phyloP scores from a whole-genome alignment of 2,888 invertebrate genomes.

The Schizotus pectinicornis region DNA sequence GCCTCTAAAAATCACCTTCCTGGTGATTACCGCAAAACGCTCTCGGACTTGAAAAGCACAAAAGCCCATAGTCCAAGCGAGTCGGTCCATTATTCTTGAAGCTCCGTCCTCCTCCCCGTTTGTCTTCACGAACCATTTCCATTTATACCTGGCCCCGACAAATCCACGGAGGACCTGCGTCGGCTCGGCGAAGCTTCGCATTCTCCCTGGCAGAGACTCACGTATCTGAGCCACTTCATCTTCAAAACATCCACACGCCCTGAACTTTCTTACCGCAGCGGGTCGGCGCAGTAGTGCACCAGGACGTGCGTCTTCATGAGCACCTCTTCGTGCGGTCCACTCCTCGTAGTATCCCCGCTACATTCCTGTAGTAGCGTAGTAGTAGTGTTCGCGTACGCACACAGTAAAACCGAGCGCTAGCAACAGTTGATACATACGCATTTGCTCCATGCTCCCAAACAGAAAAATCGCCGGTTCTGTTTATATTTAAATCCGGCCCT shows the following conservation, averaged over 20 bases:
- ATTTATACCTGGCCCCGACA: not conserved
- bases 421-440: constrained; percentile 36
- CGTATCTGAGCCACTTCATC: constrained; percentile 47
- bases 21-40: no score
- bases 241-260: constrained; percentile 54
- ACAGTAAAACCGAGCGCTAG: constrained; percentile 31
- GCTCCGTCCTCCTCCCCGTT: not conserved
- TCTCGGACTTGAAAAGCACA: no score
- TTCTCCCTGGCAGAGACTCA: constrained; percentile 22
- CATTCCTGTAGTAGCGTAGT: constrained; percentile 55
- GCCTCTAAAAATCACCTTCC: no score
- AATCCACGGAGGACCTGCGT: not conserved
- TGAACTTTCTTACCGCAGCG: constrained; percentile 55
- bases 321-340: constrained; percentile 40
- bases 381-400: constrained; percentile 37
- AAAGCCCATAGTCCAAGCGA: no score
- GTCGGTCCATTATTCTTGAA: no score
- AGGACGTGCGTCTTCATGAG: constrained; percentile 29
- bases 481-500: constrained; percentile 31
- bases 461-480: constrained; percentile 32
- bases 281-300: constrained; percentile 36
- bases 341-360: constrained; percentile 56
- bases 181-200: constrained; percentile 11
- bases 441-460: constrained; percentile 15
- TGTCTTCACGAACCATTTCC: not conserved